Conservation (phyloP, 2,888 invertebrate genomes). For the Sussaba pulchella region DNA sequence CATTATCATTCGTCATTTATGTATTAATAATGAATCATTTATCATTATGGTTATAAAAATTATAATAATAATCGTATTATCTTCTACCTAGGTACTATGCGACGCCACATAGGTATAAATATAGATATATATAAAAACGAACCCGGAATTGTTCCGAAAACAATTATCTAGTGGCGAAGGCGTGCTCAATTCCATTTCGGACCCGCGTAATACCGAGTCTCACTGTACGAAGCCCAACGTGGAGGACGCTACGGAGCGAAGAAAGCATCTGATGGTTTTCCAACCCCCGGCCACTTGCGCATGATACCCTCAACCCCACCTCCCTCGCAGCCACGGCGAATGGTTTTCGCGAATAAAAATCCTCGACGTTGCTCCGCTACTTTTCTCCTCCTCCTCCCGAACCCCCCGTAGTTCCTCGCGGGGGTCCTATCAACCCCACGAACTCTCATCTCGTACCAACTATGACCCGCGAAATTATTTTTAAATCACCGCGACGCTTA, state of each 20-base stretch:
- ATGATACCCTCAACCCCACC: not conserved
- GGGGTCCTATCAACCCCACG: slow-evolving; percentile 6
- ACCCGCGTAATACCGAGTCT: slow-evolving; percentile 66
- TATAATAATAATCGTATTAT: too few relatives aligned
- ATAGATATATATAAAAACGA: slow-evolving; percentile 15
- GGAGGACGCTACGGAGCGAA: not conserved
- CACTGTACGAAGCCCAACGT: slow-evolving; percentile 25
- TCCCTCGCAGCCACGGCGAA: slow-evolving; percentile 71
- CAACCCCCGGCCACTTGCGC: slow-evolving; percentile 38
- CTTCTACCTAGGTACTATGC: too few relatives aligned
- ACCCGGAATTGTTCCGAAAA: slow-evolving; percentile 82
- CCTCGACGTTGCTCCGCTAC: slow-evolving; percentile 67
- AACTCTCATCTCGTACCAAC: slow-evolving; percentile 3
- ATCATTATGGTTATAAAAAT: too few relatives aligned
- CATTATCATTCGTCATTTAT: too few relatives aligned
- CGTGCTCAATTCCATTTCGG: slow-evolving; percentile 81
- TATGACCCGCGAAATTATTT: slow-evolving; percentile 73
- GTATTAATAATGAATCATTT: too few relatives aligned
- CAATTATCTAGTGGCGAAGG: slow-evolving; percentile 79
- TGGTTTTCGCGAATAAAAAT: slow-evolving; percentile 81
- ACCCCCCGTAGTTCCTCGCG: not conserved
- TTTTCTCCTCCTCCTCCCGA: not conserved
- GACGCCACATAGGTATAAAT: too few relatives aligned
- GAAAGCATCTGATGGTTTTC: slow-evolving; percentile 35
- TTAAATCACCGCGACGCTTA: slow-evolving; percentile 72